phyloP scores from a whole-genome alignment of 2,113 vertebrate species.

The Bufo bufo region DNA sequence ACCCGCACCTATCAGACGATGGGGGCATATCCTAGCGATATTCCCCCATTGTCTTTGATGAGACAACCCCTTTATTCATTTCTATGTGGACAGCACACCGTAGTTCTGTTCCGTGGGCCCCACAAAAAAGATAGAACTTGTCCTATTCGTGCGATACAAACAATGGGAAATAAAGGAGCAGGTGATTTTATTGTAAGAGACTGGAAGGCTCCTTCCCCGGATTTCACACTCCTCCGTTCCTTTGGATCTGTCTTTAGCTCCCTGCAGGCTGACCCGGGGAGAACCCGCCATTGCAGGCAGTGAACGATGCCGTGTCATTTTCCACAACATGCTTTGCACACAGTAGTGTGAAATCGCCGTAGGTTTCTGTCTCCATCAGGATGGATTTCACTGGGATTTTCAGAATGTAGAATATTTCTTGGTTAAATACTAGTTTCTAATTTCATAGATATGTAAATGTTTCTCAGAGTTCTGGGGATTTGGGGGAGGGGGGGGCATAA shows the following conservation, averaged over 20 bases:
- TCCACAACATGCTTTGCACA: background rate
- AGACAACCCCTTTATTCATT: no score
- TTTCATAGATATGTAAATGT: no score
- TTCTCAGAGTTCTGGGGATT: no score
- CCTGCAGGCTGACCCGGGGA: background rate
- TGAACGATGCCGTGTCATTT: background rate
- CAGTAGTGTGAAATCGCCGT: background rate
- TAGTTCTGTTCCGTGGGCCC: no score
- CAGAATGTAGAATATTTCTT: background rate
- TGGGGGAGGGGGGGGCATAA: no score
- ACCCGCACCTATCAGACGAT: no score
- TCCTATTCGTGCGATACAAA: background rate
- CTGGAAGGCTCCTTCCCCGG: background rate
- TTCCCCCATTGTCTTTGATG: no score
- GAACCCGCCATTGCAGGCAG: background rate
- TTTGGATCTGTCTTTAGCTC: background rate
- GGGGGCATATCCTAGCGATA: no score
- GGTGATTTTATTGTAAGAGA: background rate
- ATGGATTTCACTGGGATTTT: background rate
- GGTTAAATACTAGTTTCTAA: background rate
- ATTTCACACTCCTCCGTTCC: background rate
- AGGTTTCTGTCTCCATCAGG: background rate
- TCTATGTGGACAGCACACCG: no score
- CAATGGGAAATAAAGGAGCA: background rate
- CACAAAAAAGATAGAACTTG: no score